Conservation (phyloP, 2,113 vertebrate species). For the Arvicanthis niloticus region DNA sequence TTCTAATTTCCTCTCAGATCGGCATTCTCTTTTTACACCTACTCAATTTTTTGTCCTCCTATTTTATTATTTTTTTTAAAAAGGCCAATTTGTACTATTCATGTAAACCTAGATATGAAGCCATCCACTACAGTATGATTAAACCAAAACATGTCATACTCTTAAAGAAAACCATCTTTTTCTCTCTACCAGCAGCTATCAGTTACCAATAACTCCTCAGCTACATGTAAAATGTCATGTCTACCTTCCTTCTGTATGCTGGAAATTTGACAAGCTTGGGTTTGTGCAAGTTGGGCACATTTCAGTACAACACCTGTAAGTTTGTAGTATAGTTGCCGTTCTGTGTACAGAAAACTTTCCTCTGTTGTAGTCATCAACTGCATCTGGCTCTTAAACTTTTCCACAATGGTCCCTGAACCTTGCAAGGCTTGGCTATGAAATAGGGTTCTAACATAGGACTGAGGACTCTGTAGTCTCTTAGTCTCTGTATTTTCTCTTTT, state of each 20-base stretch:
- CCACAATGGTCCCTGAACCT: too few species aligned
- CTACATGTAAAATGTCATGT: neutral
- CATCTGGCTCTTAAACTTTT: too few species aligned
- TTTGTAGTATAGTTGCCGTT: neutral
- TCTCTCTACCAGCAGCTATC: neutral
- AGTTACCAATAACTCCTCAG: neutral
- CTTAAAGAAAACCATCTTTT: neutral
- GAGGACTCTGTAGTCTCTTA: neutral
- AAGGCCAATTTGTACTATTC: neutral
- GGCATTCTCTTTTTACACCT: neutral
- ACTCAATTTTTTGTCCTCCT: neutral
- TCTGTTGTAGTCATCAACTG: neutral
- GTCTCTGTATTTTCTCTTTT: neutral
- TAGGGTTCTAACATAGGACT: neutral
- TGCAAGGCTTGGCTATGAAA: neutral
- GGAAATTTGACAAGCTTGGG: neutral
- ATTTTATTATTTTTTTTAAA: neutral
- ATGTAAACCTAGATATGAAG: neutral
- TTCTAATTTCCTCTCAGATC: neutral
- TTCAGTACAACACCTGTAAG: neutral
- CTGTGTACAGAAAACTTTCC: neutral
- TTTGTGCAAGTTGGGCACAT: neutral
- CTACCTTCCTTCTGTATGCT: neutral
- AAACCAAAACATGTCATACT: neutral
- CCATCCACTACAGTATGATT: too few species aligned